phyloP scores from a whole-genome alignment of 2,888 invertebrate species.

The Agrotis segetum region DNA sequence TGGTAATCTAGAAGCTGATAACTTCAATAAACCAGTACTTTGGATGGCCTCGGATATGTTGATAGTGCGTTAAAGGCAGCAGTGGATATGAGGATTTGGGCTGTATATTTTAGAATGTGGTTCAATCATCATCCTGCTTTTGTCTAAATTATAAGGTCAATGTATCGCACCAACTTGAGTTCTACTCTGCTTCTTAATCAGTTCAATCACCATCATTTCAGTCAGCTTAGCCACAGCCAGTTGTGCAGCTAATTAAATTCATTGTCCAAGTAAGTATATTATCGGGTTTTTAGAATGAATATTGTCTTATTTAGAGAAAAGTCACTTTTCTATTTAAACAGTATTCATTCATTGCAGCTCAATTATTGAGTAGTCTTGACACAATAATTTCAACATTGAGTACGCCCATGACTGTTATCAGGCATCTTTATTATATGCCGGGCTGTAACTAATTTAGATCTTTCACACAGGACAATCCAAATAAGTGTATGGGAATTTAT shows the following conservation, averaged over 20 bases:
- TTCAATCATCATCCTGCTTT: not conserved
- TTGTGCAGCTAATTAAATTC: not conserved
- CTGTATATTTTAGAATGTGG: not conserved
- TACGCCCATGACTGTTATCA: conserved; percentile 31
- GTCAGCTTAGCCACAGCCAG: not conserved
- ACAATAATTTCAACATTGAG: not conserved
- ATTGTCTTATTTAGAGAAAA: too few relatives aligned
- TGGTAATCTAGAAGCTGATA: conserved; percentile 54
- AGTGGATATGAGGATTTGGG: conserved; percentile 13
- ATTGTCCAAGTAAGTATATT: too few relatives aligned
- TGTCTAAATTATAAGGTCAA: not conserved
- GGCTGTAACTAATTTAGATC: conserved; percentile 1
- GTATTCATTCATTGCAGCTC: not conserved
- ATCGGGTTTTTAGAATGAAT: too few relatives aligned
- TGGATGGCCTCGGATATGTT: conserved; percentile 34
- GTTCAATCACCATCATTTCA: too few relatives aligned
- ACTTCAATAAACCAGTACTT: conserved; percentile 47
- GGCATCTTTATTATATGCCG: conserved; percentile 9
- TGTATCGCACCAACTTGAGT: too few relatives aligned
- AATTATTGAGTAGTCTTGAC: not conserved
- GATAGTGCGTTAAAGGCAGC: conserved; percentile 26
- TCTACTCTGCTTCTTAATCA: too few relatives aligned
- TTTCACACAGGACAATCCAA: conserved; percentile 25
- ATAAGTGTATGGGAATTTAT: not conserved
- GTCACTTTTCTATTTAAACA: too few relatives aligned